Conservation (phyloP, 2,888 invertebrate species). For the Hirtodrosophila histrioides region DNA sequence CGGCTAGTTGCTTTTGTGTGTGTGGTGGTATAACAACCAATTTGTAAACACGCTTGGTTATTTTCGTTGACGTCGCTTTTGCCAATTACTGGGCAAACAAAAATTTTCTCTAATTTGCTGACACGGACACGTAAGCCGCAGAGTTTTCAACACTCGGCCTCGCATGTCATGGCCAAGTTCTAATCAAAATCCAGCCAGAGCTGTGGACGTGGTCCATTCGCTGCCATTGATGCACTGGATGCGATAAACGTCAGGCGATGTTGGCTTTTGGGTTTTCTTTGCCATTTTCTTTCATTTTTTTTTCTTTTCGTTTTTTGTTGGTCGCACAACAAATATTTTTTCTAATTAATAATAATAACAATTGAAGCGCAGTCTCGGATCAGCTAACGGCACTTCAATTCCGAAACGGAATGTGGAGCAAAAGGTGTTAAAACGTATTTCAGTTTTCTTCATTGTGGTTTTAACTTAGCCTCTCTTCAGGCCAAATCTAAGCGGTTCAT, state of each 20-base stretch:
- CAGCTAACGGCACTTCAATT: constrained; percentile 65
- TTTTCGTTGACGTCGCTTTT: constrained; percentile 24
- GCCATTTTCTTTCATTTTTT: not conserved
- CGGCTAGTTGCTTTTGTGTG: constrained; percentile 19
- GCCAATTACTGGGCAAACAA: constrained; percentile 74
- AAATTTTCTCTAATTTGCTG: constrained; percentile 77
- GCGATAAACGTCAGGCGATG: constrained; percentile 80
- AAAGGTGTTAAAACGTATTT: constrained; percentile 61
- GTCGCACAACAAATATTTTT: constrained; percentile 74
- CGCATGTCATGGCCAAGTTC: constrained; percentile 74
- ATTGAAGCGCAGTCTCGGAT: constrained; percentile 61
- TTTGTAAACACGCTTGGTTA: constrained; percentile 50
- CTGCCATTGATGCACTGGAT: constrained; percentile 64
- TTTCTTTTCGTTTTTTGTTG: constrained; percentile 33
- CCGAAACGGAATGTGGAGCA: constrained; percentile 56
- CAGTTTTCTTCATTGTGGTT: constrained; percentile 17
- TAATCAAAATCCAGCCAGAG: constrained; percentile 56
- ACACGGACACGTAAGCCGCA: constrained; percentile 59
- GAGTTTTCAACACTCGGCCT: constrained; percentile 35
- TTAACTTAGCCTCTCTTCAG: constrained; percentile 14
- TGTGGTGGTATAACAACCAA: constrained; percentile 23
- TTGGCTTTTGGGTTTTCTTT: constrained; percentile 29
- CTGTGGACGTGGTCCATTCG: constrained; percentile 37
- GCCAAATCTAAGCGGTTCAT: constrained; percentile 63
- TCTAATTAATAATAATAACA: constrained; percentile 82